Evolutionary conservation across 1,140 invertebrate species (phyloP), one percentile per base, ranked within the genome.

Genomic region (Pseudobourletiella spinata): DNA sequence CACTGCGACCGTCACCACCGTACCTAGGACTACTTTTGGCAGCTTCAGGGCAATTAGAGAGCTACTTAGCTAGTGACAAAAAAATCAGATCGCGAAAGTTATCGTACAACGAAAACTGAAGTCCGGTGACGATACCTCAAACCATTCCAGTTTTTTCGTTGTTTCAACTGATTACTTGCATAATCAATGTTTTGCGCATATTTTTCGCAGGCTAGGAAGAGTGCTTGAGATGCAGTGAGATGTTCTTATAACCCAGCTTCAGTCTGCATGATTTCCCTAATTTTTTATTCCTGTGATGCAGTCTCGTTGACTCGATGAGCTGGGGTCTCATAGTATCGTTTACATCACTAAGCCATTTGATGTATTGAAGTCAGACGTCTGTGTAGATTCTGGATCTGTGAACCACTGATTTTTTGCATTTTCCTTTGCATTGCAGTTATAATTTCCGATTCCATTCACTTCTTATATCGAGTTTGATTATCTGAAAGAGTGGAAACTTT

Each of bases 21-120:
- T 99, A 97, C 73, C 77, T 98, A 59, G 97, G 97, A 56, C 79
- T 99, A 1, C 85, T 99, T 67, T 78, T 97, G 54, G 90, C 92
- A 11, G 84, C 91, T 1, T 82, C 85, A 59, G 85, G 84, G 18
- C 87, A 87, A 74, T 76, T 94, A 22, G 29, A 62, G 1, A 26
- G 24, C 14, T 52, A 60, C 24, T 63, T 63, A 30, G 46, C 26
- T 6, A 42, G 50, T 44, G 57, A 51, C n/a, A 43, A 50, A 16
- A 52, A 26, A 26, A 52, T 26, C 4, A 6, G 14, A 24, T 24
- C 3, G 6, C 11, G 50, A 26, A 52, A 26, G 29, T 46, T 46
- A 46, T 46, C 44, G 22, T 46, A 4, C 18, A 46, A 46, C 22
- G 44, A 46, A 4, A 20, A 50, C 42, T 58, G 6, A 58, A 30